Conservation (phyloP, 2,797 vertebrate genomes). For the Tympanoctomys barrerae region DNA sequence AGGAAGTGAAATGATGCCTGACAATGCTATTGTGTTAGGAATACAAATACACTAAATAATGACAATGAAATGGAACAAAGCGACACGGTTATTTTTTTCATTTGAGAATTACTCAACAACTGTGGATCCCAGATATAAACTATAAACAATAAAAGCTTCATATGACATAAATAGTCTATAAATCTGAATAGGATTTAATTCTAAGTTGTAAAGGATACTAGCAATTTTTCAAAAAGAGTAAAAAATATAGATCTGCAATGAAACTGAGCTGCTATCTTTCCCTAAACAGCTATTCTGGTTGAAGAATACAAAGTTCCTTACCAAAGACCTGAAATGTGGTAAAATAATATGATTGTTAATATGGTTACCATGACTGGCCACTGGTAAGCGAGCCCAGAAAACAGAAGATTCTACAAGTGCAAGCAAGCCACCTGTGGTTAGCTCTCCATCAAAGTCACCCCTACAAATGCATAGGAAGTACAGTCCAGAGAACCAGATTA, state of each 20-base stretch:
- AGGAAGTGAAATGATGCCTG: background rate
- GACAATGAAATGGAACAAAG: background rate
- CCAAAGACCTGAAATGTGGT: background rate
- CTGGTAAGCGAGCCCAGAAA: slow-evolving; percentile 56
- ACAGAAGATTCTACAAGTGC: slow-evolving; percentile 53
- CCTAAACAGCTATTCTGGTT: background rate
- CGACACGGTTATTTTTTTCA: background rate
- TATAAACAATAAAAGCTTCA: background rate
- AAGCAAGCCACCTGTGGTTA: slow-evolving; percentile 29
- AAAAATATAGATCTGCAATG: background rate
- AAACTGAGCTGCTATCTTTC: slow-evolving; percentile 48
- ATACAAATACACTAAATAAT: background rate
- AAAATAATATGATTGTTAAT: slow-evolving; percentile 40
- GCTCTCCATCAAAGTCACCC: slow-evolving; percentile 9
- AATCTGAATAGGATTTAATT: background rate
- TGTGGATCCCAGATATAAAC: slow-evolving; percentile 13
- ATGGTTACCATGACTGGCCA: slow-evolving; percentile 41
- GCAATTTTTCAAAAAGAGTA: background rate
- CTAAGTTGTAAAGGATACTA: background rate
- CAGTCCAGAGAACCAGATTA: background rate
- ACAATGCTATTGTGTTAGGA: background rate
- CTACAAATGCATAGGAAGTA: slow-evolving; percentile 45
- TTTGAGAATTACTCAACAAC: slow-evolving; percentile 25
- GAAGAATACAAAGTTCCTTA: slow-evolving; percentile 35
- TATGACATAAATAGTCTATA: background rate